A percentile compares a stretch with the other conserved stretches of the same genome.
These are phyloP conservation scores for Chromoteleia sp. DNA, from an alignment of 2,888 invertebrate genomes.

Conservation along the genomic window DNA sequence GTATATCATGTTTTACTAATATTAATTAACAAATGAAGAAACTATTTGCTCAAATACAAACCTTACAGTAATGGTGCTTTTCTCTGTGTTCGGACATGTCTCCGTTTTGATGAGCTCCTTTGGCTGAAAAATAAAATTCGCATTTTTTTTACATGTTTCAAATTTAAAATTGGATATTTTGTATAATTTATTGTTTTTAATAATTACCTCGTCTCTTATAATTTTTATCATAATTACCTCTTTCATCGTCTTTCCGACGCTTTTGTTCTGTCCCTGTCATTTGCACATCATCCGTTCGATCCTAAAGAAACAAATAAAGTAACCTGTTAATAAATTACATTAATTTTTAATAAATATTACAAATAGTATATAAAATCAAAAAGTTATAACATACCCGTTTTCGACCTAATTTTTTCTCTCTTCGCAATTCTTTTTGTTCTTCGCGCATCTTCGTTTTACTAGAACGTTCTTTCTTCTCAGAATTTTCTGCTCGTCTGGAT, in stretches of 20 bases:
- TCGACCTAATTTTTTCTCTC: conserved; percentile 92
- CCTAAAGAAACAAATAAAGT: conserved; percentile 86
- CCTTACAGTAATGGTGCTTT: conserved; percentile 91
- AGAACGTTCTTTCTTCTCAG: conserved; percentile 83
- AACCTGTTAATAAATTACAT: too few species aligned
- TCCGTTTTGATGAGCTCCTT: conserved; percentile 91
- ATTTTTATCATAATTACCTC: conserved; percentile 85
- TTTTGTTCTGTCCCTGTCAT: conserved; percentile 87
- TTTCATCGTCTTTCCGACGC: conserved; percentile 92
- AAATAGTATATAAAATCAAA: conserved; percentile 3
- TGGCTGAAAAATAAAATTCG: conserved; percentile 83
- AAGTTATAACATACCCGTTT: conserved; percentile 88
- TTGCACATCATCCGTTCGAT: conserved; percentile 90
- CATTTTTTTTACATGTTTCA: background rate
- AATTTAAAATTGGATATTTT: conserved; percentile 12
- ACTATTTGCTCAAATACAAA: conserved; percentile 82
- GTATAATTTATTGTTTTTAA: conserved; percentile 9
- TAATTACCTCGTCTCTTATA: conserved; percentile 48
- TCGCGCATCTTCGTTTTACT: conserved; percentile 86
- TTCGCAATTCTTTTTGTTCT: conserved; percentile 92
- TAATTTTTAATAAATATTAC: background rate
- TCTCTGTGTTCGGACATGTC: conserved; percentile 89
- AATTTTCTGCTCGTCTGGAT: conserved; percentile 78
- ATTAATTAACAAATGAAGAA: background rate
- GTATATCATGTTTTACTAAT: background rate